Percentiles rank a stretch among this genome's conserved stretches.
Conservation (phyloP, 2,113 vertebrate species). For the Machaerirhynchus nigripectus region DNA sequence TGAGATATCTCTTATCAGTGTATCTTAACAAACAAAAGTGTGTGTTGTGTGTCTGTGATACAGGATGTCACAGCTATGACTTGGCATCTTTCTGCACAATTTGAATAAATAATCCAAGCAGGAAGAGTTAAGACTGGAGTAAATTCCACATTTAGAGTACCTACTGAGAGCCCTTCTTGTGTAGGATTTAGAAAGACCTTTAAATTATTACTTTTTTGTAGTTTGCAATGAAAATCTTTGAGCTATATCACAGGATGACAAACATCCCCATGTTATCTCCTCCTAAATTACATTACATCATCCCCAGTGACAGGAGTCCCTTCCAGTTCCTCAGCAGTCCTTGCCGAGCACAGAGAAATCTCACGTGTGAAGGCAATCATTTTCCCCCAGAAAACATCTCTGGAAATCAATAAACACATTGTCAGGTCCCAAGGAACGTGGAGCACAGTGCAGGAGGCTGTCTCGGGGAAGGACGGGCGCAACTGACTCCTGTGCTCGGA, state of each 20-base stretch:
- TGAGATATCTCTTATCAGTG: background rate
- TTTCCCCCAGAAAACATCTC: background rate
- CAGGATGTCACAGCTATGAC: background rate
- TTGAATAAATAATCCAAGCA: background rate
- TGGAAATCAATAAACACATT: background rate
- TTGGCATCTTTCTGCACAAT: background rate
- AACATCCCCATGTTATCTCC: background rate
- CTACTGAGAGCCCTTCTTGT: background rate
- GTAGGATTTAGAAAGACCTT: background rate
- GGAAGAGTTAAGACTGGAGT: background rate
- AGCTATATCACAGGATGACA: background rate
- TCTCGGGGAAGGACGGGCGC: fast-evolving
- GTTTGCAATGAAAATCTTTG: background rate
- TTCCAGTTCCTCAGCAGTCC: background rate
- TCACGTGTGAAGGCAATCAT: background rate
- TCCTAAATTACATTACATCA: background rate
- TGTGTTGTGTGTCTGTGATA: background rate
- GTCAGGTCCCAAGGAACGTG: background rate
- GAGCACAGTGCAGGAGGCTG: background rate
- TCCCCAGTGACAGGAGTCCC: background rate
- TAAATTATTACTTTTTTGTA: background rate
- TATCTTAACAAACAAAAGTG: background rate
- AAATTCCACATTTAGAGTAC: background rate
- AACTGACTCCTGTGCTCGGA: fast-evolving
- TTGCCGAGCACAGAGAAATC: background rate